Evolutionary conservation across 2,113 vertebrate species (phyloP), one percentile per base, ranked within the genome.

Genomic region (Centrocercus urophasianus): DNA sequence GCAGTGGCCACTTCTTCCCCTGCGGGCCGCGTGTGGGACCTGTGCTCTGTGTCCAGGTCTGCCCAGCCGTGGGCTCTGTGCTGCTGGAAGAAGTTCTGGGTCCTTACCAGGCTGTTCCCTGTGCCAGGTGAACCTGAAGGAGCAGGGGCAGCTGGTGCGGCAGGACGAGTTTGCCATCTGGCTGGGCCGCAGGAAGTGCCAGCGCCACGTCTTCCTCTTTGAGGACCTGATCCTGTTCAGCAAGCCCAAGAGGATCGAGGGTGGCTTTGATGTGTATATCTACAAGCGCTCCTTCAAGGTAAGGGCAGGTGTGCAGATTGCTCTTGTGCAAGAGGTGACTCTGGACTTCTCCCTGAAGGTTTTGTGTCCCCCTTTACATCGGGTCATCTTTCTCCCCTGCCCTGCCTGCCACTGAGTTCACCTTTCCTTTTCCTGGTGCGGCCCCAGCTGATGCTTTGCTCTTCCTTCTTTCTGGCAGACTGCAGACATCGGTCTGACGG

Each of bases 211-310:
- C 79, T 99, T 99, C 96, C 98, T 99, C 71, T 98, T 99, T 38
- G 98, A 99, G 96, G 98, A 98, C 81, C 97, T 99, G 40, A 96
- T 99, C 74, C 98, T 99, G 65, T 99, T 99, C 95, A 99, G 98
- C 97, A 99, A 99, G 94, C 98, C 98, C 60, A 98, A 98, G 88
- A 97, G 95, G 52, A 98, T 98, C 0, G 98, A 98, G 30, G 95
- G 97, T 24, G 98, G 98, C 54, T 95, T 98, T 11, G 98, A 98
- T 40, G 97, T 97, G 21, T 98, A 98, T 63, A 97, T 98, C 90
- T 99, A 99, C 95, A 99, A 99, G 76, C 97, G 98, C 21, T 99
- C 98, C 63, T 99, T 98, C 93, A 99, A 99, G 97, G 98, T 99
- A 95, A 91, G 83, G 66, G 34, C 63, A 70, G 66, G 36, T 64